Conservation (phyloP, 1,140 invertebrate species). For the Tenebrio molitor region DNA sequence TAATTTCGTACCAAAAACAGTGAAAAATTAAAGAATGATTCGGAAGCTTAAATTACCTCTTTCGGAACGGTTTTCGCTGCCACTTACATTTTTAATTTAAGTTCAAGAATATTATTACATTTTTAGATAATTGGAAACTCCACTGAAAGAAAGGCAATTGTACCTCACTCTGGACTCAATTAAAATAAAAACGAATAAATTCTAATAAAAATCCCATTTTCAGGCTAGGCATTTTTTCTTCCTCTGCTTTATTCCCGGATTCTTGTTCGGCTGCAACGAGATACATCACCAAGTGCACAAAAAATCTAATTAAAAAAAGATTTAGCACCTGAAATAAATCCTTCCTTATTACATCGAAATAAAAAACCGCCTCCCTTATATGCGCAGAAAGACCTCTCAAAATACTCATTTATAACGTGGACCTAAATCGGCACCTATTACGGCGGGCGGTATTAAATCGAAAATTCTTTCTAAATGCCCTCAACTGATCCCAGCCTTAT, state of each 20-base stretch:
- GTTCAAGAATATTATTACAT: slow-evolving; percentile 31
- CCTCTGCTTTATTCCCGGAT: too few species aligned
- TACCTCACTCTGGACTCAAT: slow-evolving; percentile 9
- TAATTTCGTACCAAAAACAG: background rate
- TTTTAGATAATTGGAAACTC: slow-evolving; percentile 23
- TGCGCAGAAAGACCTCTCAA: too few species aligned
- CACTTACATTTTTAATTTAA: slow-evolving; percentile 21
- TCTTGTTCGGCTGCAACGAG: background rate
- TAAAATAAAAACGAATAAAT: slow-evolving; percentile 29
- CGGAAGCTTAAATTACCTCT: background rate
- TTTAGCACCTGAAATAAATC: background rate
- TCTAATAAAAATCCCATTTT: slow-evolving; percentile 29
- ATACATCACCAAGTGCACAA: slow-evolving; percentile 4
- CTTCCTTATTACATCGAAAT: too few species aligned
- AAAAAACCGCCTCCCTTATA: too few species aligned
- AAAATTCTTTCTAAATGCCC: too few species aligned
- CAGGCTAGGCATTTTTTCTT: background rate
- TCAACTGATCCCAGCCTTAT: too few species aligned
- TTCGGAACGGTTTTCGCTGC: background rate
- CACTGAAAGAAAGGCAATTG: slow-evolving; percentile 15
- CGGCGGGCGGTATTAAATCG: too few species aligned
- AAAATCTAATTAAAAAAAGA: background rate
- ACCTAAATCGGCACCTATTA: too few species aligned
- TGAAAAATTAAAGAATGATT: slow-evolving; percentile 10
- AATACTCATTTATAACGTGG: too few species aligned